Evolutionary conservation across 2,113 vertebrate species (phyloP).

Genomic region (Nyctereutes procyonoides): DNA sequence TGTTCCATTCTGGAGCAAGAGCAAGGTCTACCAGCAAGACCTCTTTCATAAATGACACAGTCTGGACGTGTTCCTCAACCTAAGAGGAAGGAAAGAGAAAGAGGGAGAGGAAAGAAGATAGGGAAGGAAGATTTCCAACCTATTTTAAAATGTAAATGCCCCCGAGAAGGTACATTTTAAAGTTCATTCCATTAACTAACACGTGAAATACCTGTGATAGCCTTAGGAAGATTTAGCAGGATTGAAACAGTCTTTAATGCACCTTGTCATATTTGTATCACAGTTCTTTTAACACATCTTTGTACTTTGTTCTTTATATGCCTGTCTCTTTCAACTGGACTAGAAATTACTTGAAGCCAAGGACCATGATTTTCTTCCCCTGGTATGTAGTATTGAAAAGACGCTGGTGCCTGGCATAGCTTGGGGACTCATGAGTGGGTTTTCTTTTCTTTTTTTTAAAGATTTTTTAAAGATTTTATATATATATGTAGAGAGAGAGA

Average conservation of each 20-base stretch:
- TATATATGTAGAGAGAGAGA: too few relatives aligned
- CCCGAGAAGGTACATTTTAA: neutral
- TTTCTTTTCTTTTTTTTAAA: neutral
- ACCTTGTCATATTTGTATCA: neutral
- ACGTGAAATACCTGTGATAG: neutral
- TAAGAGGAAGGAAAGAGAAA: neutral
- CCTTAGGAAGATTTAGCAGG: neutral
- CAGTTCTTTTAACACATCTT: neutral
- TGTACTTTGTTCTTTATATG: neutral
- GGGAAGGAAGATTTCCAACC: neutral
- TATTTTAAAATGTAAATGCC: neutral
- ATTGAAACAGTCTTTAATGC: neutral
- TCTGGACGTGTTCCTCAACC: neutral
- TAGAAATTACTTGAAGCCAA: neutral
- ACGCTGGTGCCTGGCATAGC: neutral
- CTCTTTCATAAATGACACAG: neutral
- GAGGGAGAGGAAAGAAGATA: neutral
- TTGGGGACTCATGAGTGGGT: neutral
- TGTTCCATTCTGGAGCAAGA: neutral
- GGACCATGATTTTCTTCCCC: neutral
- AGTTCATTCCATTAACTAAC: neutral
- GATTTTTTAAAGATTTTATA: neutral
- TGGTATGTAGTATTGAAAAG: neutral
- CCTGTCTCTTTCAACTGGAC: neutral
- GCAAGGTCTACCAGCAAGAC: neutral